Conservation (phyloP, 2,797 vertebrate species). For the Tenualosa ilisha region DNA sequence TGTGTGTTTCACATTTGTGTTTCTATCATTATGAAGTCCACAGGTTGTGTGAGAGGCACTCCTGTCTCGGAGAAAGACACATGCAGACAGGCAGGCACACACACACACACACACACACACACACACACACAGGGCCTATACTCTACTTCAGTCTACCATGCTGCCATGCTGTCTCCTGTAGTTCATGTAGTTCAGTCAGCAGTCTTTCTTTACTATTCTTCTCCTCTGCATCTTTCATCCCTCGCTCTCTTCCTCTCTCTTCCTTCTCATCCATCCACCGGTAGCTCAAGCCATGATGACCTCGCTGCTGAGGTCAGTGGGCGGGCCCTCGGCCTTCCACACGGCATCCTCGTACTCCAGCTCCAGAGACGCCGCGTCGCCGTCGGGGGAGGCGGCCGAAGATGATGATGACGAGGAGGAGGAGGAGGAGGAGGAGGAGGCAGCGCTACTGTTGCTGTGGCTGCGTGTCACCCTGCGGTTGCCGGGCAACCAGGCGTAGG, state of each 20-base stretch:
- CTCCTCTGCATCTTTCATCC: constrained; percentile 54
- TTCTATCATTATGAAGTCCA: neutral
- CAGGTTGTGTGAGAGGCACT: neutral
- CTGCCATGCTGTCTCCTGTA: no score
- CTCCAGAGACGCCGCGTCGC: constrained; percentile 69
- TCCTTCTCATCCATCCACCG: neutral
- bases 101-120: neutral
- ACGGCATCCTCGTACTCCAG: constrained; percentile 79
- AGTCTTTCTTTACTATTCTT: neutral
- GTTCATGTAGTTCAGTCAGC: neutral
- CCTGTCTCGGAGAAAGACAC: neutral
- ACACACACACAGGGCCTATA: neutral
- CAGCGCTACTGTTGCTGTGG: constrained; percentile 73
- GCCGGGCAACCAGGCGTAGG: constrained; percentile 72
- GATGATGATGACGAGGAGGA: neutral
- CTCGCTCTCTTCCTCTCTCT: neutral
- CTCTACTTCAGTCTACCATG: neutral
- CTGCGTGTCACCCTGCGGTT: constrained; percentile 73
- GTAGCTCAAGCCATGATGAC: constrained; percentile 76
- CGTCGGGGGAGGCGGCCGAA: no score
- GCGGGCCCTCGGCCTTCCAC: constrained; percentile 79
- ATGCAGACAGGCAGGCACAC: neutral
- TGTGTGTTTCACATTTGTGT: neutral
- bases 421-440: constrained; percentile 26
- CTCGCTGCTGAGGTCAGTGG: constrained; percentile 75